Percentiles rank a stretch among this genome's conserved stretches.
Conservation (phyloP, 2,797 vertebrate species). For the Hoplostethus mediterraneus region DNA sequence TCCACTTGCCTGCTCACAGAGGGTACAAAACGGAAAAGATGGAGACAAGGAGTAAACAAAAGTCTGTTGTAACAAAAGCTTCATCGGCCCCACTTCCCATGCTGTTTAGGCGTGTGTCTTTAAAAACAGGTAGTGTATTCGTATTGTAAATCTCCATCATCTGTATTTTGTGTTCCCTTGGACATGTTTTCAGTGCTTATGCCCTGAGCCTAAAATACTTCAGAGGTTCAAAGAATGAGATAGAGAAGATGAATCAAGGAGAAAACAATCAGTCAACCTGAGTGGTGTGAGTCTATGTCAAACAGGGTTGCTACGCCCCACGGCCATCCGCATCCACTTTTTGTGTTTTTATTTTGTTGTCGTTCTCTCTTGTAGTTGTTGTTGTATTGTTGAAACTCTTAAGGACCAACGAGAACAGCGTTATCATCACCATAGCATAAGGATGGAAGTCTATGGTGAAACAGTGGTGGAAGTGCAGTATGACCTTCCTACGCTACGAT, state of each 20-base stretch:
- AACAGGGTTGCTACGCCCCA: slow-evolving; percentile 61
- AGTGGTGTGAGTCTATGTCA: slow-evolving; percentile 59
- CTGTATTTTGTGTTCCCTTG: slow-evolving; percentile 65
- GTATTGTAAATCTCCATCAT: slow-evolving; percentile 70
- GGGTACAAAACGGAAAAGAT: slow-evolving; percentile 62
- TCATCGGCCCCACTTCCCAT: slow-evolving; percentile 65
- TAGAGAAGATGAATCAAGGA: slow-evolving; percentile 32
- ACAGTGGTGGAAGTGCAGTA: slow-evolving; percentile 66
- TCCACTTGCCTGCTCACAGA: slow-evolving; percentile 66
- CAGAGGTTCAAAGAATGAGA: slow-evolving; percentile 58
- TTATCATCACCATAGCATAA: slow-evolving; percentile 48
- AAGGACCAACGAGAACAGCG: slow-evolving; percentile 60
- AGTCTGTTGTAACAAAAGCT: slow-evolving; percentile 60
- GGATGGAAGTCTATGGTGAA: slow-evolving; percentile 60
- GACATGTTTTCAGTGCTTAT: slow-evolving; percentile 59
- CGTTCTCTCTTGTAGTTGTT: slow-evolving; percentile 72
- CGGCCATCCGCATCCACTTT: slow-evolving; percentile 58
- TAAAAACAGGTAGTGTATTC: slow-evolving; percentile 70
- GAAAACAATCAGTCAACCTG: slow-evolving; percentile 71
- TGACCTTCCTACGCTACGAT: slow-evolving; percentile 70
- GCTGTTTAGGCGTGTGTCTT: slow-evolving; percentile 65
- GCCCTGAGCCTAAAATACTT: slow-evolving; percentile 56
- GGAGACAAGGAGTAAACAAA: slow-evolving; percentile 66
- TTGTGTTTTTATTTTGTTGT: slow-evolving; percentile 79
- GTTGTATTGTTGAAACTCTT: slow-evolving; percentile 76